A percentile compares a stretch with the other conserved stretches of the same genome.
Evolutionary conservation across 2,888 invertebrate genomes (phyloP).

Genomic region (Conomelus anceps): DNA sequence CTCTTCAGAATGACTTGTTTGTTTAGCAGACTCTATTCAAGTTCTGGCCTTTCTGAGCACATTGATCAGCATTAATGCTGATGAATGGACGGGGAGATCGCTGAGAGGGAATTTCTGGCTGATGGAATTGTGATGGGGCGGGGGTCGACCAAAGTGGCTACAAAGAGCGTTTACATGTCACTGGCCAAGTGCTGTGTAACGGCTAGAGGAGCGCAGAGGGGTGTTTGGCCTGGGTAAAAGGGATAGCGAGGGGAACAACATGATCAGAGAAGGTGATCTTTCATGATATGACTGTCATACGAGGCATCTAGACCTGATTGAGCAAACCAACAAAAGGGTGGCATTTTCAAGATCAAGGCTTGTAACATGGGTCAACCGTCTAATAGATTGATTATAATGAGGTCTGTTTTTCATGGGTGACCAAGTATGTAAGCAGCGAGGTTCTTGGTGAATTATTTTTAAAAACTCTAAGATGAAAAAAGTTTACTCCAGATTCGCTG

Average conservation of each 20-base stretch:
- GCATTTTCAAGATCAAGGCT: neutral
- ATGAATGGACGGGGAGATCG: neutral
- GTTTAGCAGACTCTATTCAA: neutral
- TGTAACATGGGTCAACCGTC: neutral
- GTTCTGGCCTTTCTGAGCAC: neutral
- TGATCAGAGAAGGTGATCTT: neutral
- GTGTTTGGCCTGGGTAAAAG: neutral
- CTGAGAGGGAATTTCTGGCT: neutral
- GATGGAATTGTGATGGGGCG: neutral
- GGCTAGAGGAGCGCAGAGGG: neutral
- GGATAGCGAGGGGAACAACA: neutral
- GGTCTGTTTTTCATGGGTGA: too few relatives aligned
- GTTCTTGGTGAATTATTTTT: too few relatives aligned
- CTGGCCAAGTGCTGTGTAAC: neutral
- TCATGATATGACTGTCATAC: neutral
- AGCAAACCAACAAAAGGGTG: neutral
- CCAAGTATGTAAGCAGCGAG: too few relatives aligned
- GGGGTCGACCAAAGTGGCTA: neutral
- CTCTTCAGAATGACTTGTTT: neutral
- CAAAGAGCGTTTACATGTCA: neutral
- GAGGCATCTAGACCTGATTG: neutral
- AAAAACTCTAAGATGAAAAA: too few relatives aligned
- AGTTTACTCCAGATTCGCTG: too few relatives aligned
- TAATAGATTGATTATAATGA: neutral
- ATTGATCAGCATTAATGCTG: neutral